Base-by-base conservation (phyloP, 2,113 vertebrate genomes). In the Tapirus terrestris region DNA sequence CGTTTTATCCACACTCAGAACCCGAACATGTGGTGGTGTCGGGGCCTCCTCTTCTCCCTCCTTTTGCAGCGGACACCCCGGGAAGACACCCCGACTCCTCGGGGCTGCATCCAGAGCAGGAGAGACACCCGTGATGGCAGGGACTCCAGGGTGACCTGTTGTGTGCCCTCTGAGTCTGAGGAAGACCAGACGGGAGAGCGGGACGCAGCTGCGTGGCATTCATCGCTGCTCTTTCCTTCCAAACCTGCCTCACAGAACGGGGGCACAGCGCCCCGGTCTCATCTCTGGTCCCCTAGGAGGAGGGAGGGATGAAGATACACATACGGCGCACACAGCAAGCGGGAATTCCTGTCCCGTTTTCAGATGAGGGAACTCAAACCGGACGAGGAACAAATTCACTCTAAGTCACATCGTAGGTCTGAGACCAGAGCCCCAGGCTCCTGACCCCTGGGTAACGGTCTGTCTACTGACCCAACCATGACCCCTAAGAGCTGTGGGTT, bases 231-330 rank as follows among this genome's bases (percentile, higher is more conserved):
- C 56, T n/a, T 72, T 25, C 39, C 60, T 67, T 56, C 20, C 27
- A 18, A 20, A 27, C 4, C 43, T 12, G 21, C 53, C 53, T 36
- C 17, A 0, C 6, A 2, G 18, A 39, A 21, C 3, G 0, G 48
- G 45, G 25, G 9, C 2, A 13, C 2, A 11, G 56, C 63, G 9
- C 73, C 53, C 53, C 60, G 17, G 0, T 2, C 3, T 31, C 3
- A 13, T 10, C 91, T 60, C 43, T 9, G 16, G 53, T 5, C 72
- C 80, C 56, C 63, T n/a, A 2, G 80, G 79, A 76, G 68, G 56
- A 94, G 27, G 8, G 67, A 27, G n/a, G 5, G 43, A 20, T 6
- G 20, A 45, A 70, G 33, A 23, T 33, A 77, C 27, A 61, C 20
- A 21, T 0, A n/a, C 5, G 43, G 27, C 2, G 14, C 2, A 5